Evolutionary conservation across 1,140 invertebrate genomes (phyloP), one percentile per base, ranked within the genome.

Genomic region (Papilio glaucus): DNA sequence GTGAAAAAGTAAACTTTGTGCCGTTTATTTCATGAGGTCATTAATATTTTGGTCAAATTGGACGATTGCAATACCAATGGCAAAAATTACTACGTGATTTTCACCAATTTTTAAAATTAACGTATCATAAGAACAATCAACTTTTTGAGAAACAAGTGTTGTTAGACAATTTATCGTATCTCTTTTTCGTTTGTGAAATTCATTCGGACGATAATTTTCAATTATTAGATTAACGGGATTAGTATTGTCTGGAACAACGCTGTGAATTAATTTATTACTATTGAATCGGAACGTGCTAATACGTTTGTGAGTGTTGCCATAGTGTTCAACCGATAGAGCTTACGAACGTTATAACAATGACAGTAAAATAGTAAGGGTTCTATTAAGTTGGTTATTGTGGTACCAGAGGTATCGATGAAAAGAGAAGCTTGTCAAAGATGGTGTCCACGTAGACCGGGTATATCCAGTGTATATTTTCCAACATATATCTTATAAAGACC

Each of bases 211-310:
- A 57, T 57, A 57, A 57, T 24, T 57, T 6, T 57, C 21, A 26
- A 24, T 26, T 57, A 57, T 57, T 24, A 57, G 21, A 57, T 57
- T 57, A 57, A 24, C 49, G 4, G 49, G 49, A 57, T 57, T 57
- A 26, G 21, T 24, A 57, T 12, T 57, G 49, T 57, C 24, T 57
- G 49, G 24, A 24, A 57, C 49, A 13, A 57, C 13, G 49, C 24
- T 57, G 49, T 57, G 18, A 57, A 57, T 57, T 57, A 24, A 24
- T 57, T 57, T 57, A 57, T 57, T 57, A 57, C 49, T 57, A 57
- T 57, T 13, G 49, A 57, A 57, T 57, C 49, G 24, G 49, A 57
- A 9, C 49, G 49, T 9, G 49, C 49, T 68, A 57, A 69, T 68
- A 53, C 41, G 39, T 62, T 60, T 26, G 49, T 57, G 21, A 24